phyloP scores from a whole-genome alignment of 2,888 invertebrate species.

The Brachyptera risi region DNA sequence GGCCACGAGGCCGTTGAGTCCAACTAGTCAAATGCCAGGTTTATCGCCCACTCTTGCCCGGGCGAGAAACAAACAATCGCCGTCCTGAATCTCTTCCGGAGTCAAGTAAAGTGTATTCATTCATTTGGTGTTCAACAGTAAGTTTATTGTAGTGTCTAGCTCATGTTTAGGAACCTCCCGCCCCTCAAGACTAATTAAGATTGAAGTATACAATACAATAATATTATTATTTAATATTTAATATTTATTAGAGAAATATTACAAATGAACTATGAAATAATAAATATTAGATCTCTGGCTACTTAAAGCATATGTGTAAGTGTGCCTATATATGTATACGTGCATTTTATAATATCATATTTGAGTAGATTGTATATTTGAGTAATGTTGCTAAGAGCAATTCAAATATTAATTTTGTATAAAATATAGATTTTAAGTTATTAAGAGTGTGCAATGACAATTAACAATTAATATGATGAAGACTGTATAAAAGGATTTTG shows the following conservation, averaged over 20 bases:
- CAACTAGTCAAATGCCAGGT: slow-evolving; percentile 14
- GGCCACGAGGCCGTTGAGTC: neutral
- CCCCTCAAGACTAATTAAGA: too few relatives aligned
- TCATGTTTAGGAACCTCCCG: too few relatives aligned
- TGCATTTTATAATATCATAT: slow-evolving; percentile 8
- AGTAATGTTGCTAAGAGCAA: too few relatives aligned
- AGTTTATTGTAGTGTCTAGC: too few relatives aligned
- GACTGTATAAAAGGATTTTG: slow-evolving; percentile 11
- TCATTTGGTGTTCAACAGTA: neutral
- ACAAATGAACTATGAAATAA: neutral
- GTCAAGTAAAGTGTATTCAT: neutral
- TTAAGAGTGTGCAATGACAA: slow-evolving; percentile 19
- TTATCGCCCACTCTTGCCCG: neutral
- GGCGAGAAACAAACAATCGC: too few relatives aligned
- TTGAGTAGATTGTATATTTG: neutral
- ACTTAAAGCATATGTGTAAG: slow-evolving; percentile 7
- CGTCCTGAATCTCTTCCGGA: slow-evolving; percentile 3
- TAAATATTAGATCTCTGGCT: slow-evolving; percentile 16
- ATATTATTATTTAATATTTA: too few relatives aligned
- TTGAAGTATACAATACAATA: neutral
- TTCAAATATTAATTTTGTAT: neutral
- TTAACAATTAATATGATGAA: slow-evolving; percentile 13
- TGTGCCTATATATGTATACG: slow-evolving; percentile 16
- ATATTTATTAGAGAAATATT: too few relatives aligned
- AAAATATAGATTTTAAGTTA: neutral